These are phyloP conservation scores for Gonocerus acuteangulatus DNA, from an alignment of 2,888 invertebrate species.

Conservation along the genomic window DNA sequence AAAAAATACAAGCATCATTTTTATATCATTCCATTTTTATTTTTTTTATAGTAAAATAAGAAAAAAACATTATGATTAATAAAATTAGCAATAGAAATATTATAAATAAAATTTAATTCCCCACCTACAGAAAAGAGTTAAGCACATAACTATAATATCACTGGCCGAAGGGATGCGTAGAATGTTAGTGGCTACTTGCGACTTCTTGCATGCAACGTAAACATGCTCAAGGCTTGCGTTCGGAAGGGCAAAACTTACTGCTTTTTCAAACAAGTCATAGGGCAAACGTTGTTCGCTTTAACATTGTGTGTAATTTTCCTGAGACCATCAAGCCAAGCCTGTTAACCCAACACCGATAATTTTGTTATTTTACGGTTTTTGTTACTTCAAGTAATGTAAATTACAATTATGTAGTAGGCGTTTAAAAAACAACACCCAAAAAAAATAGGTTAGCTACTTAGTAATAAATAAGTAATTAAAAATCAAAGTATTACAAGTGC, in stretches of 20 bases:
- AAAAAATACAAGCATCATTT: too few relatives aligned
- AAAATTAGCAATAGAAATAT: too few relatives aligned
- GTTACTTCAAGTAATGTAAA: background rate
- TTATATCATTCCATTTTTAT: too few relatives aligned
- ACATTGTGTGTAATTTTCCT: conserved; percentile 95
- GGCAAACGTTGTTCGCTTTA: conserved; percentile 98
- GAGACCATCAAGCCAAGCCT: conserved; percentile 94
- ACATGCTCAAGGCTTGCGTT: conserved; percentile 25
- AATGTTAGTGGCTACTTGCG: conserved; percentile 20
- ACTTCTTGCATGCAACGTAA: conserved; percentile 25
- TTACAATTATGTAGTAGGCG: background rate
- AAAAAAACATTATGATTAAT: too few relatives aligned
- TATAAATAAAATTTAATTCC: too few relatives aligned
- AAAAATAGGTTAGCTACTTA: too few relatives aligned
- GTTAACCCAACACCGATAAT: conserved; percentile 39
- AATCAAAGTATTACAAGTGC: too few relatives aligned
- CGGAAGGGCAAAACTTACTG: conserved; percentile 70
- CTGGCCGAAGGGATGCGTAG: background rate
- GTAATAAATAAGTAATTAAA: too few relatives aligned
- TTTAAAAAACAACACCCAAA: background rate
- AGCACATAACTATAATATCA: background rate
- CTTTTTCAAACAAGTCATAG: conserved; percentile 96
- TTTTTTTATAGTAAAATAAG: too few relatives aligned
- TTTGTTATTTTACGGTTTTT: conserved; percentile 3
- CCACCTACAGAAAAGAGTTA: too few relatives aligned